Conservation (phyloP, 2,888 invertebrate species). For the Phengaris arion region DNA sequence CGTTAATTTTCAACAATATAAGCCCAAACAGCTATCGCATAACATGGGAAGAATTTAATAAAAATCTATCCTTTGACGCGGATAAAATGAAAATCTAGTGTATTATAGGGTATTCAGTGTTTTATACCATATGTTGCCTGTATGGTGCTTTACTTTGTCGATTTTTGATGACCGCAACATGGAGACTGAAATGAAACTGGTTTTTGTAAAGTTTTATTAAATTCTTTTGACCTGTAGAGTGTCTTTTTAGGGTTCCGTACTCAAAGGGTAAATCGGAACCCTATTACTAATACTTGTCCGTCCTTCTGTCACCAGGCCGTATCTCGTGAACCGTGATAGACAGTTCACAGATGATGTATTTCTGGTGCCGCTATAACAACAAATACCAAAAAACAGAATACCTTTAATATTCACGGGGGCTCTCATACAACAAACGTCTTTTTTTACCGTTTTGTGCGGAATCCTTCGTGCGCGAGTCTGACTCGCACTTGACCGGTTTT, state of each 20-base stretch:
- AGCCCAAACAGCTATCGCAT: background rate
- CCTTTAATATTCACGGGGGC: too few relatives aligned
- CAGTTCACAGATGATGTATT: too few relatives aligned
- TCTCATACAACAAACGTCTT: too few relatives aligned
- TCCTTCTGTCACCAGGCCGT: too few relatives aligned
- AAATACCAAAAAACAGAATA: too few relatives aligned
- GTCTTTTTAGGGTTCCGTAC: background rate
- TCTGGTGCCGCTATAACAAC: too few relatives aligned
- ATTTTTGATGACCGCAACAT: slow-evolving; percentile 16
- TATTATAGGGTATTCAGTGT: slow-evolving; percentile 26
- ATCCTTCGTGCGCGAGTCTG: too few relatives aligned
- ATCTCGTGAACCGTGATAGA: too few relatives aligned
- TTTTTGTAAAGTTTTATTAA: slow-evolving; percentile 8
- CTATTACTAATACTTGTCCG: too few relatives aligned
- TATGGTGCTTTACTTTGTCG: slow-evolving; percentile 5
- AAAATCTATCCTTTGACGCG: slow-evolving; percentile 24
- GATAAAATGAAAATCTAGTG: slow-evolving; percentile 21
- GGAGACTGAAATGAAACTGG: background rate
- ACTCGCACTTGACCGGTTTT: too few relatives aligned
- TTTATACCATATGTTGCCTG: background rate
- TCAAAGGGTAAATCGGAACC: too few relatives aligned
- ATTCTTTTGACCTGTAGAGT: background rate
- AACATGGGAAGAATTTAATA: slow-evolving; percentile 23
- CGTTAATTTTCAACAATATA: slow-evolving; percentile 3
- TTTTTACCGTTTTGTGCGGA: too few relatives aligned